phyloP scores from a whole-genome alignment of 2,888 invertebrate species.

The Drosophila testacea region DNA sequence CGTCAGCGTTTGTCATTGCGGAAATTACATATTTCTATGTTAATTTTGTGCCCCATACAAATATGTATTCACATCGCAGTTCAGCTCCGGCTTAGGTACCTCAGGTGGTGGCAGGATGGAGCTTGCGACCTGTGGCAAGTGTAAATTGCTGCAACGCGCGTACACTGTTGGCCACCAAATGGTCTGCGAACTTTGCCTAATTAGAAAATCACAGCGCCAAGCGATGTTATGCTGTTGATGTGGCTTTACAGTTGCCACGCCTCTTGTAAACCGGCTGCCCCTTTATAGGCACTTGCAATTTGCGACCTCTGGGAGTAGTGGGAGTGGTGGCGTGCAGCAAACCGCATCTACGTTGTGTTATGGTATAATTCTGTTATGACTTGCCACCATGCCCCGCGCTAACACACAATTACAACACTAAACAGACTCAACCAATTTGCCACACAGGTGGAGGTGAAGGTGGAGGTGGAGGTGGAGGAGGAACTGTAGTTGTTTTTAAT shows the following conservation, averaged over 20 bases:
- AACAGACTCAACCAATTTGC: slow-evolving; percentile 52
- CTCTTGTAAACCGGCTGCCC: background rate
- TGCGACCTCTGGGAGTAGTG: background rate
- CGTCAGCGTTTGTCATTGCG: slow-evolving; percentile 62
- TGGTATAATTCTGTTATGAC: slow-evolving; percentile 53
- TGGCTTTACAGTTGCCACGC: slow-evolving; percentile 26
- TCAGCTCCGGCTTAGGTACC: slow-evolving; percentile 4
- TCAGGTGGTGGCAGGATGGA: background rate
- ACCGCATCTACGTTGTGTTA: slow-evolving; percentile 45
- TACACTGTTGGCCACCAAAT: slow-evolving; percentile 61
- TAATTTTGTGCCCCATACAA: slow-evolving; percentile 50
- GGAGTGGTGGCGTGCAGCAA: slow-evolving; percentile 5
- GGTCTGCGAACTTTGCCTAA: slow-evolving; percentile 65
- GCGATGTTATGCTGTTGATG: slow-evolving; percentile 26
- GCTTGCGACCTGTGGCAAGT: slow-evolving; percentile 27
- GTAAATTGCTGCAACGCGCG: slow-evolving; percentile 60
- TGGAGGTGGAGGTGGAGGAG: background rate
- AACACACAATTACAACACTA: slow-evolving; percentile 21
- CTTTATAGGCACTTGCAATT: slow-evolving; percentile 4
- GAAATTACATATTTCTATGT: slow-evolving; percentile 70
- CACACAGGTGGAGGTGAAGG: slow-evolving; percentile 12
- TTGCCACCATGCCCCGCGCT: background rate
- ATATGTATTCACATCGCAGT: slow-evolving; percentile 22
- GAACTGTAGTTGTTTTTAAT: slow-evolving; percentile 35
- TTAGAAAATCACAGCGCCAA: slow-evolving; percentile 73